A percentile compares a stretch with the other conserved stretches of the same genome.
Evolutionary conservation across 2,888 invertebrate genomes (phyloP).

Genomic region (Conus canariensis): DNA sequence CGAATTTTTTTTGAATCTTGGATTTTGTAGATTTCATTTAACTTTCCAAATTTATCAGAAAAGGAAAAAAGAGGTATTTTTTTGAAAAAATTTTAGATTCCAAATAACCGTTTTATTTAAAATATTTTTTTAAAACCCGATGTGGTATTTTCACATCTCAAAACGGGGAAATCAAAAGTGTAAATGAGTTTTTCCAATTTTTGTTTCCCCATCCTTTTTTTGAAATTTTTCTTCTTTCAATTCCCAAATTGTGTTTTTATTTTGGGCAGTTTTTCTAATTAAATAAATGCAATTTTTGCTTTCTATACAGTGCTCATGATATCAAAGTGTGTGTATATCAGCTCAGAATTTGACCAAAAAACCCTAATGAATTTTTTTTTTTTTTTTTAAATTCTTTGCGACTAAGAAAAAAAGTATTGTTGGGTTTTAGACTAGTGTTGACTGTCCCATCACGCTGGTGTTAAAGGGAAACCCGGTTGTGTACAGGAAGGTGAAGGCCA

Average conservation of each 20-base stretch:
- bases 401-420: neutral
- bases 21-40: too few relatives aligned
- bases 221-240: neutral
- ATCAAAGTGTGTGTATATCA: neutral
- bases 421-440: neutral
- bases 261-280: neutral
- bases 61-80: neutral
- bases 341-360: neutral
- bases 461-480: neutral
- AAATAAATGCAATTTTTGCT: neutral
- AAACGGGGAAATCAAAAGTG: too few relatives aligned
- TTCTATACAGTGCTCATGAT: neutral
- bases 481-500: slow-evolving; percentile 12
- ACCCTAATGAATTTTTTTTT: neutral
- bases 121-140: too few relatives aligned
- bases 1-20: neutral
- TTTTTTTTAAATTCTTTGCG: neutral
- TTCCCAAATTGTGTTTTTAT: neutral
- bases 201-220: neutral
- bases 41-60: too few relatives aligned
- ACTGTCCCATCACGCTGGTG: neutral
- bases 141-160: too few relatives aligned
- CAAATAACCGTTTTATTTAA: too few relatives aligned
- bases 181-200: too few relatives aligned
- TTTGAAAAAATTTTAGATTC: neutral